phyloP scores from a whole-genome alignment of 2,888 invertebrate species.

The Folsomia candida region DNA sequence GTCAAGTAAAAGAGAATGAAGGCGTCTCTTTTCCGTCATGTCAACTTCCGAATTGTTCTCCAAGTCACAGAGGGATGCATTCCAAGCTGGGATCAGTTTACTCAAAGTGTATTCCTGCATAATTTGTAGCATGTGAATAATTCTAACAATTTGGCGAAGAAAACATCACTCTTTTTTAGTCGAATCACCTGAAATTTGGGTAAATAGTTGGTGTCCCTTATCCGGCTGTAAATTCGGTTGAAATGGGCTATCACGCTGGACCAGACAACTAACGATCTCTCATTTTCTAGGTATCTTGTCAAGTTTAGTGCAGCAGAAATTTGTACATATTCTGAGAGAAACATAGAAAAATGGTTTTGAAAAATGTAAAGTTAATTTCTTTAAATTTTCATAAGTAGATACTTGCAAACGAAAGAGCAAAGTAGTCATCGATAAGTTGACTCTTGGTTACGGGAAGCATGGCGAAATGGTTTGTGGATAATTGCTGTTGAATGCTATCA shows the following conservation, averaged over 20 bases:
- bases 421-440: conserved; percentile 45
- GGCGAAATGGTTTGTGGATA: conserved; percentile 6
- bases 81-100: conserved; percentile 21
- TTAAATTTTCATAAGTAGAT: background rate
- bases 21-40: background rate
- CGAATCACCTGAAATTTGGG: too few species aligned
- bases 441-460: conserved; percentile 29
- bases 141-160: background rate
- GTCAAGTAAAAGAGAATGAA: conserved; percentile 19
- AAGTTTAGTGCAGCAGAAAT: conserved; percentile 14
- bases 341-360: background rate
- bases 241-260: conserved; percentile 26
- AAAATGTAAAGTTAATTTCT: background rate
- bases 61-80: conserved; percentile 4
- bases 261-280: conserved; percentile 29
- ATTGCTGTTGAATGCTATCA: conserved; percentile 15
- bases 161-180: background rate
- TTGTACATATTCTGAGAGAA: conserved; percentile 22
- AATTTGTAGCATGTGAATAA: background rate
- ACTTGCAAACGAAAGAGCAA: conserved; percentile 29
- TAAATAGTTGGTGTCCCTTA: conserved; percentile 22
- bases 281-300: conserved; percentile 15
- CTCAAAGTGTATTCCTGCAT: conserved; percentile 27
- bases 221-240: conserved; percentile 15
- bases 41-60: background rate